Evolutionary conservation across 2,888 invertebrate species (phyloP).

Genomic region (Cephonodes hylas): DNA sequence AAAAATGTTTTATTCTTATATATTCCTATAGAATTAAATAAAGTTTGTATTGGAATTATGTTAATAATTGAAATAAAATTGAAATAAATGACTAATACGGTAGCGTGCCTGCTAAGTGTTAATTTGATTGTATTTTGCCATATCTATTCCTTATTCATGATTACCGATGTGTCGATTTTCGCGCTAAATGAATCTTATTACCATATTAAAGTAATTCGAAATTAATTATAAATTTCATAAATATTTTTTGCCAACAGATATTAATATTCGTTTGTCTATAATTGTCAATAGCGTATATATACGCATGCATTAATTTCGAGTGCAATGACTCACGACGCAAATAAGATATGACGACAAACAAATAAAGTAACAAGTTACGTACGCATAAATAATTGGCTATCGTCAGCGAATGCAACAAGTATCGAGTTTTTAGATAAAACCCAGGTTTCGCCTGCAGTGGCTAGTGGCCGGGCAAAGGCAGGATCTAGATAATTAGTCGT

Average conservation of each 20-base stretch:
- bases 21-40: too few relatives aligned
- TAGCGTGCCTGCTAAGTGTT: neutral
- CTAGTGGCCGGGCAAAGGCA: slow-evolving; percentile 64
- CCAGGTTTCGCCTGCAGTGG: slow-evolving; percentile 51
- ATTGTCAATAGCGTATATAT: slow-evolving; percentile 5
- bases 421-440: slow-evolving; percentile 45
- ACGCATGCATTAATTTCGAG: slow-evolving; percentile 20
- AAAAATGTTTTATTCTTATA: neutral
- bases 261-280: neutral
- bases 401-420: slow-evolving; percentile 25
- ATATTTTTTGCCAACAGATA: neutral
- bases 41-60: too few relatives aligned
- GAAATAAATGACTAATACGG: neutral
- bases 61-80: neutral
- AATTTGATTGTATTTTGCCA: neutral
- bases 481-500: slow-evolving; percentile 78
- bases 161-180: neutral
- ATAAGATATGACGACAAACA: slow-evolving; percentile 36
- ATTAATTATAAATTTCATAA: neutral
- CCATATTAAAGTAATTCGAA: neutral
- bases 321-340: slow-evolving; percentile 42
- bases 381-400: slow-evolving; percentile 34
- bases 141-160: neutral
- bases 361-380: slow-evolving; percentile 31
- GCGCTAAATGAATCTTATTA: neutral